Base-by-base conservation (phyloP, 2,113 vertebrate species). In the Tragelaphus imberbis region DNA sequence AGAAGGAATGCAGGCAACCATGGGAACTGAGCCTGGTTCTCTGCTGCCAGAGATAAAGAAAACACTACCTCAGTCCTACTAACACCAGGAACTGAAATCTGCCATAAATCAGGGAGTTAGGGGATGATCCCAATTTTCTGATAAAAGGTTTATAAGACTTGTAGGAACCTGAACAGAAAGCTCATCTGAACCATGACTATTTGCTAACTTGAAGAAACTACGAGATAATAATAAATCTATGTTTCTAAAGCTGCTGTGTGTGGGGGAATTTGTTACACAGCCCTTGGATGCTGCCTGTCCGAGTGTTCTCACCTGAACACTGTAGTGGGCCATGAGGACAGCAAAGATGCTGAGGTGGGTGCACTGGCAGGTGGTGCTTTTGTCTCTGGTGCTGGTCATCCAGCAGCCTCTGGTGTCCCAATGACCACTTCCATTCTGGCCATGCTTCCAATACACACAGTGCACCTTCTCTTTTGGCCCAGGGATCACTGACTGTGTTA, bases 281-380 rank as follows among this genome's bases (percentile, higher is more conserved):
- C 28, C 23, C 28, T 12, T 23, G 11, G 36, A 93, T 10, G 13
- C 3, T 33, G 80, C n/a, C 23, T 9, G 11, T 21, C 21, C 9
- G 4, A 0, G 13, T 1, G 49, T 1, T 27, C 93, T 95, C 80
- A 97, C 96, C 95, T 85, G 92, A 3, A 14, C 10, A 0, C 40
- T 1, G 0, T 59, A 1, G 3, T 93, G 98, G 90, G 98, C 98
- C 97, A 99, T 89, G 90, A 99, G 98, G 87, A 99, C 81, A 7
- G 99, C 99, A 59, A 99, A 99, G 17, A 98, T 99, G 84, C 99
- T 99, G 12, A 99, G 98, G 47, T 99, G 99, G 87, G 93, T 95
- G 92, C 99, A 99, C 91, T 92, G 98, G 97, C 99, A 99, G 61
- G 98, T 92, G 1, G 98, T 99, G 97, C 96, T 61, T 11, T 11